These are phyloP conservation scores for Drosophila auraria DNA, from an alignment of 1,140 invertebrate genomes.

Conservation along the genomic window DNA sequence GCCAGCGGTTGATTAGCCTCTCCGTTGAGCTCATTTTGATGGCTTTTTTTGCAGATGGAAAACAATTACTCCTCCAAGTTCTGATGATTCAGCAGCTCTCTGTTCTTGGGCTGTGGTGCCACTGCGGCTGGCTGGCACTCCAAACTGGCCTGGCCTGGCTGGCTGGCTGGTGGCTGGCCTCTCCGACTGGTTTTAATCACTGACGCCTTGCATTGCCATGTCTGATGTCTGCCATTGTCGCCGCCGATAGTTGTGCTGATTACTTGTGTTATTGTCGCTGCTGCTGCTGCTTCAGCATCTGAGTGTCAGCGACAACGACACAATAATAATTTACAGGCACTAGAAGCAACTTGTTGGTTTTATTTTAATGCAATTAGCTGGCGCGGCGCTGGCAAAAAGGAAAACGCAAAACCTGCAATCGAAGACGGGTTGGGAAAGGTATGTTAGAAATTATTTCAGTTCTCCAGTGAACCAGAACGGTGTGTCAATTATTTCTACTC, in stretches of 20 bases:
- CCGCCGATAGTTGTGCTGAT: constrained; percentile 55
- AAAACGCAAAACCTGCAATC: constrained; percentile 76
- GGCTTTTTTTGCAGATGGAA: background rate
- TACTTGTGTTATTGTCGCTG: constrained; percentile 48
- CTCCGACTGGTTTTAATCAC: constrained; percentile 79
- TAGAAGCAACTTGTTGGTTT: constrained; percentile 32
- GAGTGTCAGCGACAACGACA: constrained; percentile 44
- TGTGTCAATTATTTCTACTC: background rate
- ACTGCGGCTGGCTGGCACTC: constrained; percentile 60
- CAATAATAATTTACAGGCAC: constrained; percentile 67
- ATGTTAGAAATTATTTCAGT: constrained; percentile 43
- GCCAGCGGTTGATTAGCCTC: constrained; percentile 22
- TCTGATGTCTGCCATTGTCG: constrained; percentile 76
- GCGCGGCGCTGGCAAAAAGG: constrained; percentile 48
- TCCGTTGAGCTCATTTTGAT: constrained; percentile 37
- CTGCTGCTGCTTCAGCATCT: constrained; percentile 43
- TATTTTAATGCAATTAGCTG: constrained; percentile 76
- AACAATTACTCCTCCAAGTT: constrained; percentile 31
- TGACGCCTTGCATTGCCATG: constrained; percentile 74
- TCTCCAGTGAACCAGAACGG: constrained; percentile 16
- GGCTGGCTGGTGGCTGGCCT: constrained; percentile 42
- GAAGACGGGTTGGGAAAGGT: constrained; percentile 33
- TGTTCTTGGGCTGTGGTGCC: constrained; percentile 46
- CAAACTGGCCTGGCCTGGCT: constrained; percentile 43
- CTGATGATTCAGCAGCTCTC: constrained; percentile 40